phyloP scores from a whole-genome alignment of 2,113 vertebrate species.

The Zosterops japonicus region DNA sequence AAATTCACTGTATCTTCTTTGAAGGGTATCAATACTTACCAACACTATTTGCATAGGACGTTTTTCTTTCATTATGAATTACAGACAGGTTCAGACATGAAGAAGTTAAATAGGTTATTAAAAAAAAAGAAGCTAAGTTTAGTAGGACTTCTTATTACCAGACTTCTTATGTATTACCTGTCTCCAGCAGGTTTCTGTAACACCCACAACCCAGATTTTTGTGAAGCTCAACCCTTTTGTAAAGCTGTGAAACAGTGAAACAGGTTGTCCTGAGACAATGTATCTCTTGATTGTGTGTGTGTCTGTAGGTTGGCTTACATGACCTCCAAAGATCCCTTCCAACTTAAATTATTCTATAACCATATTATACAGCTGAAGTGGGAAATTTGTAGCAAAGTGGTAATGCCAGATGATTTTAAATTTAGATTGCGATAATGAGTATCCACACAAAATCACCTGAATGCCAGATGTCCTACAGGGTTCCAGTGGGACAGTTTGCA shows the following conservation, averaged over 20 bases:
- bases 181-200: background rate
- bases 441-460: background rate
- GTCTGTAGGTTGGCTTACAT: background rate
- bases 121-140: background rate
- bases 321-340: background rate
- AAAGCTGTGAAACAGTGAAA: background rate
- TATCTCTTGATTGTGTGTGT: background rate
- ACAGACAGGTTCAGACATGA: background rate
- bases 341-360: background rate
- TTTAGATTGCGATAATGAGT: background rate
- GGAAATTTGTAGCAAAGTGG: background rate
- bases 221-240: background rate
- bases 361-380: conserved; percentile 9
- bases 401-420: conserved; percentile 15
- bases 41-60: background rate
- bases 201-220: background rate
- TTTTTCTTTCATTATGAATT: background rate
- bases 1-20: background rate
- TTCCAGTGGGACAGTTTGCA: conserved; percentile 9
- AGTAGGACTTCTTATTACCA: background rate
- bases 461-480: background rate
- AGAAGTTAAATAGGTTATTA: background rate
- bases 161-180: background rate
- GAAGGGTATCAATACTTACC: background rate
- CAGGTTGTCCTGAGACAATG: background rate